These are phyloP conservation scores for Hermatobates lingyangjiaoensis DNA, from an alignment of 1,140 invertebrate genomes.

Conservation along the genomic window DNA sequence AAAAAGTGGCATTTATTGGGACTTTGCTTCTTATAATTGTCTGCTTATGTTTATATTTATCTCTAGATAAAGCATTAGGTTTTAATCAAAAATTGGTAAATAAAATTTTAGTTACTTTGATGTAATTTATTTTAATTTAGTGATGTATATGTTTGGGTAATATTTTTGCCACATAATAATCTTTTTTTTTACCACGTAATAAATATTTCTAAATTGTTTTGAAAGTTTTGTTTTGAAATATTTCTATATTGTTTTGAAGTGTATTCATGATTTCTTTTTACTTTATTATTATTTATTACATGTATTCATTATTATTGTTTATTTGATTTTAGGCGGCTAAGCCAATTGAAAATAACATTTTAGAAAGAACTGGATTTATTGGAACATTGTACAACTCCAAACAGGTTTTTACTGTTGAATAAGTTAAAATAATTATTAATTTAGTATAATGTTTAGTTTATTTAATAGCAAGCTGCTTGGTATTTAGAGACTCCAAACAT, in stretches of 20 bases:
- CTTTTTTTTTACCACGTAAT: neutral
- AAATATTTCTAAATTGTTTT: neutral
- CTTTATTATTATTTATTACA: too few relatives aligned
- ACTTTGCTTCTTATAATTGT: conserved; percentile 23
- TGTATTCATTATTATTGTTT: too few relatives aligned
- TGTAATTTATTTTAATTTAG: conserved; percentile 19
- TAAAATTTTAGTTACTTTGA: conserved; percentile 19
- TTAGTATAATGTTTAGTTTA: too few relatives aligned
- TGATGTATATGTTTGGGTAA: conserved; percentile 6
- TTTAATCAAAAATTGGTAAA: conserved; percentile 17
- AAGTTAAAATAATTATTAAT: too few relatives aligned
- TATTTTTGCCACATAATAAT: neutral
- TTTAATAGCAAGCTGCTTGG: too few relatives aligned
- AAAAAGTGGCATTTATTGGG: conserved; percentile 24
- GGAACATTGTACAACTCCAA: too few relatives aligned
- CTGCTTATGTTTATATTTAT: conserved; percentile 25
- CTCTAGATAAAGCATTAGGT: conserved; percentile 22
- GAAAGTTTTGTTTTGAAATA: neutral
- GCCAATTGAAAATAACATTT: too few relatives aligned
- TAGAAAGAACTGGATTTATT: too few relatives aligned
- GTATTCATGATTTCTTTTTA: neutral
- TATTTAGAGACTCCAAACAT: too few relatives aligned
- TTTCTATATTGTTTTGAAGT: too few relatives aligned
- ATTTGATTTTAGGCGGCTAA: too few relatives aligned
- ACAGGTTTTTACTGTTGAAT: too few relatives aligned